A percentile compares a stretch with the other conserved stretches of the same genome.
phyloP scores from a whole-genome alignment of 92 coral and sea anemone genomes.

The Porites divaricata region DNA sequence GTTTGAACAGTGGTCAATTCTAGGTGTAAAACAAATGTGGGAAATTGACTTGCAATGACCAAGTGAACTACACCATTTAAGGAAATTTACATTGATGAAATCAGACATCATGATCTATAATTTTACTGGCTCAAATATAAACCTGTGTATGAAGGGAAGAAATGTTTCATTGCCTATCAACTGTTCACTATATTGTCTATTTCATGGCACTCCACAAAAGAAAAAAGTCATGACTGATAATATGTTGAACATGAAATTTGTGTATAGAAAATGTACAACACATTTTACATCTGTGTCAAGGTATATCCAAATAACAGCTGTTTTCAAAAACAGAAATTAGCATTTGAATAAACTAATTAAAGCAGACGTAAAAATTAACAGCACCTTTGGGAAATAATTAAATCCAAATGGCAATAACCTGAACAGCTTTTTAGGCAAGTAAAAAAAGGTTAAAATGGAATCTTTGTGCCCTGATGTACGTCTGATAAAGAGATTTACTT shows the following conservation, averaged over 20 bases:
- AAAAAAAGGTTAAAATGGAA: neutral
- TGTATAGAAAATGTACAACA: neutral
- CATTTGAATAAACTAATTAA: conserved; percentile 12
- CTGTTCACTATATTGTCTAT: neutral
- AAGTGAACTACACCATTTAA: too few relatives aligned
- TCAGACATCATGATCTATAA: too few relatives aligned
- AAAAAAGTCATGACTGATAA: neutral
- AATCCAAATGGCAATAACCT: neutral
- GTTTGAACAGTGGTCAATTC: too few relatives aligned
- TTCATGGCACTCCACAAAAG: neutral
- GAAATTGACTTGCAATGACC: too few relatives aligned
- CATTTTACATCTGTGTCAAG: neutral
- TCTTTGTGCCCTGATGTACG: too few relatives aligned
- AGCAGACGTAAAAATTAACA: neutral
- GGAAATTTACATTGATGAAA: too few relatives aligned
- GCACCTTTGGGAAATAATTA: neutral
- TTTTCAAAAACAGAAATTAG: neutral
- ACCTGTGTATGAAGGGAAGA: too few relatives aligned
- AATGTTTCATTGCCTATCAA: neutral
- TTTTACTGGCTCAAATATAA: too few relatives aligned
- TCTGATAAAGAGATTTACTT: neutral
- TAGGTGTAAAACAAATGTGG: too few relatives aligned
- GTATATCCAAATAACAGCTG: conserved; percentile 5
- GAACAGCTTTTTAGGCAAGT: neutral
- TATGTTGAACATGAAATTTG: neutral